Conservation (phyloP, 2,113 vertebrate genomes). For the Oncorhynchus gorbuscha region DNA sequence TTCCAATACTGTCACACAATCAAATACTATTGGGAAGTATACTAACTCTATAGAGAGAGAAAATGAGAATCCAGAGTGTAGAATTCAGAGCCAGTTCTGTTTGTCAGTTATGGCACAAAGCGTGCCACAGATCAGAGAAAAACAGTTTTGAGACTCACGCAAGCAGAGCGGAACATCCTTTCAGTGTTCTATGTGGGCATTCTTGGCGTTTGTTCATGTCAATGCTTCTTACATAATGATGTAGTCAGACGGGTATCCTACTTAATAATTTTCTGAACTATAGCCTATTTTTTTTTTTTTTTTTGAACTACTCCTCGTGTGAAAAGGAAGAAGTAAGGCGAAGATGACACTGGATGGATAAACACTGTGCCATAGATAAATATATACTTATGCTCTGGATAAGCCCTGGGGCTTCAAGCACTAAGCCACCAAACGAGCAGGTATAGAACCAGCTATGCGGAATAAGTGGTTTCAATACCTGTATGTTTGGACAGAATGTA, state of each 20-base stretch:
- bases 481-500: too few species aligned
- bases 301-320: neutral
- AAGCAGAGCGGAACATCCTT: too few species aligned
- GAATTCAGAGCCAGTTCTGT: neutral
- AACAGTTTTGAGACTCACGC: too few species aligned
- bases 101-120: neutral
- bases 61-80: neutral
- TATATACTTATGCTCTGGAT: too few species aligned
- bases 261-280: neutral
- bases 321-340: neutral
- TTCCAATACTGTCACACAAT: neutral
- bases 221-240: too few species aligned
- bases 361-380: neutral
- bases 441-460: too few species aligned
- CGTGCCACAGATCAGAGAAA: too few species aligned
- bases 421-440: too few species aligned
- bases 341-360: neutral
- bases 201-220: too few species aligned
- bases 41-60: neutral
- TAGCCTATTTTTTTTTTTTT: neutral
- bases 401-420: too few species aligned
- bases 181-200: too few species aligned
- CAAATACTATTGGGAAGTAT: neutral
- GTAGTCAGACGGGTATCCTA: neutral
- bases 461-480: too few species aligned